phyloP scores from a whole-genome alignment of 2,797 vertebrate species.

The Micrastur ruficollis region DNA sequence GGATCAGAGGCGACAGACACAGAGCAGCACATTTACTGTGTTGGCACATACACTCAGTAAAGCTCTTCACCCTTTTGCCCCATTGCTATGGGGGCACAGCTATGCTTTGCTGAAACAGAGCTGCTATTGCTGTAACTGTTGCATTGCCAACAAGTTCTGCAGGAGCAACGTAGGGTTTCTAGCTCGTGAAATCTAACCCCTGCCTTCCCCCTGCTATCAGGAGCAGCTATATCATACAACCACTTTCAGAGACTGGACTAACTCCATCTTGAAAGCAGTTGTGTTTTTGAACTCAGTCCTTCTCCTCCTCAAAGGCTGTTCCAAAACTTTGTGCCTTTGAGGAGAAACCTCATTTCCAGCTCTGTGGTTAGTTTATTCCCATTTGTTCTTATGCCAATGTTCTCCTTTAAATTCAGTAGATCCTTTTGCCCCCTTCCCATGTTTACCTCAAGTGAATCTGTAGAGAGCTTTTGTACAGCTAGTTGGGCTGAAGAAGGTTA shows the following conservation, averaged over 20 bases:
- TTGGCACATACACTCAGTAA: no score
- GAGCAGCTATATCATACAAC: background rate
- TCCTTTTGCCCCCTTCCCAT: background rate
- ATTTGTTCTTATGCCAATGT: slow-evolving; percentile 34
- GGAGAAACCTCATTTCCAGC: slow-evolving; percentile 18
- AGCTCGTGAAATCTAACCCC: background rate
- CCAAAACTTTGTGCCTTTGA: slow-evolving; percentile 11
- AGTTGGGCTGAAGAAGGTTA: background rate
- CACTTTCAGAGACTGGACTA: background rate
- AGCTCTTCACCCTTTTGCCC: background rate
- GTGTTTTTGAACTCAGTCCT: background rate
- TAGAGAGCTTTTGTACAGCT: background rate
- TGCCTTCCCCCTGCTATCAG: background rate
- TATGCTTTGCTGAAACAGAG: background rate
- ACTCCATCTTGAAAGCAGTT: background rate
- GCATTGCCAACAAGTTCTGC: background rate
- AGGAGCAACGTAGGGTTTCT: background rate
- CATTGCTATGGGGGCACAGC: background rate
- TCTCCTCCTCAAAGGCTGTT: background rate
- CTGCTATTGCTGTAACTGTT: background rate
- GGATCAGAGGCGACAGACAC: background rate
- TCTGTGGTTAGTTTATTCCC: background rate
- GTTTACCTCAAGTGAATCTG: background rate
- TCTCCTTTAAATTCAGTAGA: background rate
- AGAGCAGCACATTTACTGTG: background rate